Percentiles rank a stretch among this genome's conserved stretches.
phyloP scores from a whole-genome alignment of 2,888 invertebrate genomes.

The Leptinotarsa haldemani region DNA sequence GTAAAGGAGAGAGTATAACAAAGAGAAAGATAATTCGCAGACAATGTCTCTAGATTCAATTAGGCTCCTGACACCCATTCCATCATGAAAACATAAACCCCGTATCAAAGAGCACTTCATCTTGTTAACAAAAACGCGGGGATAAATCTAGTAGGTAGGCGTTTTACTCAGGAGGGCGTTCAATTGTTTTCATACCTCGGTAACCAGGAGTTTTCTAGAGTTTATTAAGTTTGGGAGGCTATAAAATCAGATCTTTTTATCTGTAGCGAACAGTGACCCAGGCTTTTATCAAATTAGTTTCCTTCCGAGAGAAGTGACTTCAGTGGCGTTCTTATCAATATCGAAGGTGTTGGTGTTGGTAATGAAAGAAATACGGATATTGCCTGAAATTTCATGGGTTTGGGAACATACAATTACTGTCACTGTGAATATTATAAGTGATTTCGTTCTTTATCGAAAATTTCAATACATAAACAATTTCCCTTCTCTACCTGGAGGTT shows the following conservation, averaged over 20 bases:
- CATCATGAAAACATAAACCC: slow-evolving; percentile 3
- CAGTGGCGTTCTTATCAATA: neutral
- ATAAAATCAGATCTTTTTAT: slow-evolving; percentile 40
- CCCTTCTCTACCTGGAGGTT: no score
- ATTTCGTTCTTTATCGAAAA: no score
- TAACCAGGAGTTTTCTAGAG: slow-evolving; percentile 26
- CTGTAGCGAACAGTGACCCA: slow-evolving; percentile 35
- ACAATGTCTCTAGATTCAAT: neutral
- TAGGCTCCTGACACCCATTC: neutral
- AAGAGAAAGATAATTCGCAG: neutral
- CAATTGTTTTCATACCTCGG: slow-evolving; percentile 28
- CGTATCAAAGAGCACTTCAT: slow-evolving; percentile 19
- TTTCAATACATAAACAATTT: no score
- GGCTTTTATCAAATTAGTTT: slow-evolving; percentile 38
- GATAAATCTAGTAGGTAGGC: slow-evolving; percentile 11
- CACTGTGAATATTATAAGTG: no score
- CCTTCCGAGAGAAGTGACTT: slow-evolving; percentile 13
- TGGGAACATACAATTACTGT: neutral
- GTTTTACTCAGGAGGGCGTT: slow-evolving; percentile 8
- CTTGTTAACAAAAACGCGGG: slow-evolving; percentile 1
- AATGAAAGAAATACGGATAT: neutral
- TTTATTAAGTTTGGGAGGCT: slow-evolving; percentile 38
- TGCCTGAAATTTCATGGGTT: neutral
- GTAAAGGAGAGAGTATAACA: neutral
- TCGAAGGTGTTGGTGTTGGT: neutral